A percentile compares a stretch with the other conserved stretches of the same genome.
Conservation (phyloP, 2,113 vertebrate species). For the Rhizomys pruinosus region DNA sequence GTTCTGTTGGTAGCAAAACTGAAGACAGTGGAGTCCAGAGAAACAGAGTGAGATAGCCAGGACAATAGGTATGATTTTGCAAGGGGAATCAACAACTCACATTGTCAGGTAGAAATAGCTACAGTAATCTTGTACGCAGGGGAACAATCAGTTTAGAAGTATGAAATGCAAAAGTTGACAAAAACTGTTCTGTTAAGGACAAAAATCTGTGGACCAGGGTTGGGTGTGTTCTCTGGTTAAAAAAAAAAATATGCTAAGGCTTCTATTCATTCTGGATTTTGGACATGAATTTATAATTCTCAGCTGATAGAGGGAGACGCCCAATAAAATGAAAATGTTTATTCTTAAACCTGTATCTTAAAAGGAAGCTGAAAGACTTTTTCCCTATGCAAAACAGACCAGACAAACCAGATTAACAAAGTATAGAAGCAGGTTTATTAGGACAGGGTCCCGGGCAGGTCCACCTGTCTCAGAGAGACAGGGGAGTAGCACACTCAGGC, state of each 20-base stretch:
- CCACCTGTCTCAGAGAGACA: no score
- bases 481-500: no score
- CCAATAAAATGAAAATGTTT: constrained; percentile 19
- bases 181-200: not conserved
- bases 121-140: not conserved
- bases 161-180: not conserved
- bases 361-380: no score
- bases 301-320: not conserved
- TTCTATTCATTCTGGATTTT: constrained; percentile 4
- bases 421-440: no score
- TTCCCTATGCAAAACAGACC: no score
- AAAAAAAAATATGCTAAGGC: not conserved
- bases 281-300: constrained; percentile 16
- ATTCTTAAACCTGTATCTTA: not conserved
- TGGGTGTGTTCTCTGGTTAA: not conserved
- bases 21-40: not conserved
- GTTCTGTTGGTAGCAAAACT: not conserved
- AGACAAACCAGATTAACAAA: no score
- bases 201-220: not conserved
- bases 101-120: not conserved
- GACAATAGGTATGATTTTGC: not conserved
- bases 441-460: no score
- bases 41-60: not conserved
- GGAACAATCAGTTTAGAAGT: not conserved
- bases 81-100: rapidly evolving